Evolutionary conservation across 2,113 vertebrate genomes (phyloP), one percentile per base, ranked within the genome.

Genomic region (Athene cunicularia): DNA sequence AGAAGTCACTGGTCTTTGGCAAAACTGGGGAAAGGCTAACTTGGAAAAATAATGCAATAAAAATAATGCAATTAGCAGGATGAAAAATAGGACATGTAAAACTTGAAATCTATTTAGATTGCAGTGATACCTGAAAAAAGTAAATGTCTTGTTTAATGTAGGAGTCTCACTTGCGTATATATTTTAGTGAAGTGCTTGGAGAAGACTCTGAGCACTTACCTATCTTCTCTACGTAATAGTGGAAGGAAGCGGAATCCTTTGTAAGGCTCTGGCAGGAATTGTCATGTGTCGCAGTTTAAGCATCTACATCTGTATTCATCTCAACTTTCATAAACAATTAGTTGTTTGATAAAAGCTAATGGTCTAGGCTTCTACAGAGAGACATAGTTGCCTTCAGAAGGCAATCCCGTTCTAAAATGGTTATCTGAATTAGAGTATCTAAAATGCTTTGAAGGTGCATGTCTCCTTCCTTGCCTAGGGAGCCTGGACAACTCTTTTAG

Each of bases 51-150:
- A 45, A 45, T 45, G 43, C 52, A 80, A 45, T 5, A 64, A 91
- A 90, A 91, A 35, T n/a, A 35, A 74, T 49, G 9, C 4, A 27
- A 47, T 80, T 86, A 68, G 5, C 33, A 59, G 52, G 18, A 62
- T 86, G 23, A 77, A 80, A 73, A 89, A 27, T 10, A 52, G 33
- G 11, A 52, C 5, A 24, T 20, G 4, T 28, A 33, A 62, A 73
- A 73, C 45, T 88, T 88, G 12, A 94, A 91, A 80, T 39, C 5
- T 45, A 13, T 91, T 84, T 84, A 53, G 60, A 24, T 33, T 70
- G 14, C 23, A 66, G 13, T 0, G 1, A 62, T 58, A 66, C 6
- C 24, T 1, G 1, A 58, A 37, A 58, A 86, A 80, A 83, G 16
- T n/a, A 60, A 39, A 39, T 63, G 11, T 28, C 18, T 35, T 50